Conservation (phyloP, 2,888 invertebrate genomes). For the Microchrysa polita region DNA sequence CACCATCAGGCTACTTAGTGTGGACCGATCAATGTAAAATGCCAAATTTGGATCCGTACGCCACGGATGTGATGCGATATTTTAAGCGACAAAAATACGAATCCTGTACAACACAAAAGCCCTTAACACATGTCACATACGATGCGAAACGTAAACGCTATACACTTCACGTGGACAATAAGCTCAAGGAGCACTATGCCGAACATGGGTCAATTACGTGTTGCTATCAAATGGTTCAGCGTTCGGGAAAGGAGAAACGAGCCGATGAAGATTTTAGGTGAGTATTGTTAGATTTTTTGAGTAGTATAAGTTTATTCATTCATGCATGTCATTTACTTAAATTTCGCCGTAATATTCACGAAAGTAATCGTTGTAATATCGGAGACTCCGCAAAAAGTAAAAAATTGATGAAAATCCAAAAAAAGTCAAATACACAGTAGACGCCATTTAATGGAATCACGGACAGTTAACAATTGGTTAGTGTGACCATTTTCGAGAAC, state of each 20-base stretch:
- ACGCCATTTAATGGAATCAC: no score
- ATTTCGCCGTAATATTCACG: no score
- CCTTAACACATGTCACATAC: conserved; percentile 58
- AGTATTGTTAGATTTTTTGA: conserved; percentile 19
- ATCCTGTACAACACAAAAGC: conserved; percentile 64
- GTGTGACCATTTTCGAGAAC: no score
- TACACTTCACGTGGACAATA: conserved; percentile 56
- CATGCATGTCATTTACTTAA: no score
- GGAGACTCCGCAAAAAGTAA: no score
- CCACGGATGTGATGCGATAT: conserved; percentile 66
- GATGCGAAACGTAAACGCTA: conserved; percentile 55
- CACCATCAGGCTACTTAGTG: conserved; percentile 62
- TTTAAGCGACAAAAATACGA: conserved; percentile 68
- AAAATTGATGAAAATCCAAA: no score
- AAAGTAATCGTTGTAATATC: no score
- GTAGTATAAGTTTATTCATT: no score
- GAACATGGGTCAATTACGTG: conserved; percentile 55
- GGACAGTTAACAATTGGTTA: no score
- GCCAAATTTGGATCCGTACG: conserved; percentile 70
- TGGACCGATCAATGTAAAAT: conserved; percentile 73
- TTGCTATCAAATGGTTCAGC: conserved; percentile 58
- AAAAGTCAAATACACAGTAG: no score
- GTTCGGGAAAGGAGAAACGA: conserved; percentile 54
- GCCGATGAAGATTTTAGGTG: conserved; percentile 53
- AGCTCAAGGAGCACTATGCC: conserved; percentile 54